A percentile compares a stretch with the other conserved stretches of the same genome.
phyloP scores from a whole-genome alignment of 2,888 invertebrate genomes.

The Acleris laterana region DNA sequence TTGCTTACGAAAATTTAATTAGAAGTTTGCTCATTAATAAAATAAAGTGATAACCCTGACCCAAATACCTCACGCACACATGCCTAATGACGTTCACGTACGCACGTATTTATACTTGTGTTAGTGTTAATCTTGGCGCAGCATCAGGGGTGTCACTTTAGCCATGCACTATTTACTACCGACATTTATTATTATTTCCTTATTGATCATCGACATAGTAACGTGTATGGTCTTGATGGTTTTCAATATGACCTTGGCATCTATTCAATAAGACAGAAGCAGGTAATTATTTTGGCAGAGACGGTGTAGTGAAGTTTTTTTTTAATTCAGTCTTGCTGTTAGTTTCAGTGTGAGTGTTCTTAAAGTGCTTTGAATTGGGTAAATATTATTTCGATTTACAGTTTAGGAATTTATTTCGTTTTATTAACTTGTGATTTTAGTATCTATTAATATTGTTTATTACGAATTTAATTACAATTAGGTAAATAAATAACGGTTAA shows the following conservation, averaged over 20 bases:
- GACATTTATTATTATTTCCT: constrained; percentile 45
- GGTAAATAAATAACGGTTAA: too few relatives aligned
- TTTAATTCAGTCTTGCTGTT: constrained; percentile 26
- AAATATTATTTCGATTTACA: constrained; percentile 5
- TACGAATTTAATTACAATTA: too few relatives aligned
- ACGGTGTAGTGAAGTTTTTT: constrained; percentile 25
- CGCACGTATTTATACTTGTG: constrained; percentile 8
- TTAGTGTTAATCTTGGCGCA: constrained; percentile 24
- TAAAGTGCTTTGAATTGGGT: constrained; percentile 21
- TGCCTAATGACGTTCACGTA: constrained; percentile 5
- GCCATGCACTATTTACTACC: constrained; percentile 40
- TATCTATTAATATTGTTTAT: too few relatives aligned
- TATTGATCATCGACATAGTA: constrained; percentile 44
- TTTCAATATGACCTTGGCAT: constrained; percentile 41
- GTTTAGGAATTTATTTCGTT: neutral
- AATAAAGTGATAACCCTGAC: constrained; percentile 24
- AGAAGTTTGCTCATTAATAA: constrained; percentile 22
- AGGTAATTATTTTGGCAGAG: constrained; percentile 38
- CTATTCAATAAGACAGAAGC: constrained; percentile 40
- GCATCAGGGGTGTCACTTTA: constrained; percentile 25
- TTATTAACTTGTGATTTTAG: too few relatives aligned
- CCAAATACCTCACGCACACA: constrained; percentile 16
- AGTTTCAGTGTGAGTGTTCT: constrained; percentile 24
- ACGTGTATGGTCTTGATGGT: constrained; percentile 39
- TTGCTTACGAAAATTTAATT: too few relatives aligned